Evolutionary conservation across 2,797 vertebrate species (phyloP), one percentile per base, ranked within the genome.

Genomic region (Sparus aurata): DNA sequence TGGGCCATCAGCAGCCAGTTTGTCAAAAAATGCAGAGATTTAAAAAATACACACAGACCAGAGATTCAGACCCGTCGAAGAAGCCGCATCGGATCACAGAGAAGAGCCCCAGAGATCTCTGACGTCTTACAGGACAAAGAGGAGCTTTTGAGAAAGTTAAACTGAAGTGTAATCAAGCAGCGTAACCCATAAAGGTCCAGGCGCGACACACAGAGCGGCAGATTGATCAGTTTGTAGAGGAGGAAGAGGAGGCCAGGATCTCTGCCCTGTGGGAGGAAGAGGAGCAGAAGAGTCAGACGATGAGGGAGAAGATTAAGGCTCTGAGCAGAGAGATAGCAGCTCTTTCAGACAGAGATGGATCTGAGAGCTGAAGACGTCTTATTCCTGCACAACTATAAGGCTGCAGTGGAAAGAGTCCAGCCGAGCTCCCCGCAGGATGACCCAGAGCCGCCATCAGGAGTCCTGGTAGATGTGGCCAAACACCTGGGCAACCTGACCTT

Each of bases 101-200:
- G 23, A 63, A n/a, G 2, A 64, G 43, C 46, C 66, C 55, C 23
- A 67, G n/a, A 74, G 59, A 70, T 73, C 65, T 27, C 18, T 30
- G 18, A 58, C 69, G 38, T n/a, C 25, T 50, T 38, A 50, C 20
- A 54, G 54, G 34, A 79, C 69, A 72, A 73, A 69, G 43, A 57
- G 65, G 2, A 68, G 30, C 34, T 85, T 76, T 59, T 70, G 23
- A 54, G 47, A 76, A 68, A 67, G 47, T 45, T 64, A 38, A 69
- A 67, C 22, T 49, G 10, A 75, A 50, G 73, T 69, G 75, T 46
- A n/a, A 77, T 76, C 49, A 49, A 75, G 53, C 25, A 34, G 25
- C 12, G 25, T 46, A 68, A n/a, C 23, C 54, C 41, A 55, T 22
- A 46, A 18, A 46, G 11, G 22, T n/a, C 46, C 62, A 58, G 22